These are phyloP conservation scores for Drosophila orosa DNA, from an alignment of 1,140 invertebrate genomes.

Conservation along the genomic window DNA sequence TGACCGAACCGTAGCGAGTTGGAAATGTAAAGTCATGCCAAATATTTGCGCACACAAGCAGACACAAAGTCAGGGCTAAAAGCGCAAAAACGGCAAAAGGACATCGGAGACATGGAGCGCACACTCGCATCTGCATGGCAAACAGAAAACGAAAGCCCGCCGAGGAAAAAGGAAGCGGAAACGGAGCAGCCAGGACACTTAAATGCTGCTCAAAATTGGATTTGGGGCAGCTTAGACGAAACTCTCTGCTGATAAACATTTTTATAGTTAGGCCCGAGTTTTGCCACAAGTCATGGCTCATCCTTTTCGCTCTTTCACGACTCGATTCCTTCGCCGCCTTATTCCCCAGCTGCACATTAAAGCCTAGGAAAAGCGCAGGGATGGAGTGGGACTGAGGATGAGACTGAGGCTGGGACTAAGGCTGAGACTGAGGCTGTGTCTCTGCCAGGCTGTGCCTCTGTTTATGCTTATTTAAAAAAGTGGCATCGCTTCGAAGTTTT, in stretches of 20 bases:
- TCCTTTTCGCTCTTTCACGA: slow-evolving; percentile 38
- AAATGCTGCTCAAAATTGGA: slow-evolving; percentile 79
- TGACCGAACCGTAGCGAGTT: slow-evolving; percentile 25
- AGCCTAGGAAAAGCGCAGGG: slow-evolving; percentile 9
- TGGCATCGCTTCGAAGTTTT: slow-evolving; percentile 72
- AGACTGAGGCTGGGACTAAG: too few relatives aligned
- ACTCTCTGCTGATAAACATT: slow-evolving; percentile 63
- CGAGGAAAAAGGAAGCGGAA: slow-evolving; percentile 30
- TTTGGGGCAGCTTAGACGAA: slow-evolving; percentile 64
- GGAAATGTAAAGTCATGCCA: slow-evolving; percentile 63
- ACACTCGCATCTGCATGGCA: slow-evolving; percentile 55
- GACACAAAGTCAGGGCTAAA: slow-evolving; percentile 55
- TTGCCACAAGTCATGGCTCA: slow-evolving; percentile 78
- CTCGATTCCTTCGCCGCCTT: slow-evolving; percentile 30
- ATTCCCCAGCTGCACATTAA: slow-evolving; percentile 79
- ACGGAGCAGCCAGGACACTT: slow-evolving; percentile 63
- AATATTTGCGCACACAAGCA: slow-evolving; percentile 64
- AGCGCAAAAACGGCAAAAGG: slow-evolving; percentile 29
- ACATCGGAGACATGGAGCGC: slow-evolving; percentile 44
- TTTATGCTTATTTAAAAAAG: slow-evolving; percentile 83
- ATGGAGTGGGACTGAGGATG: not conserved
- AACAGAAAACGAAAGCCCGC: slow-evolving; percentile 49
- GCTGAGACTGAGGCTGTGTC: not conserved
- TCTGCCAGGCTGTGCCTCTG: slow-evolving; percentile 34
- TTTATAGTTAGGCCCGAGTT: slow-evolving; percentile 69